Evolutionary conservation across 64 coral and sea anemone genomes (phyloP), one percentile per base, ranked within the genome.

Genomic region (Cladopsammia gracilis): DNA sequence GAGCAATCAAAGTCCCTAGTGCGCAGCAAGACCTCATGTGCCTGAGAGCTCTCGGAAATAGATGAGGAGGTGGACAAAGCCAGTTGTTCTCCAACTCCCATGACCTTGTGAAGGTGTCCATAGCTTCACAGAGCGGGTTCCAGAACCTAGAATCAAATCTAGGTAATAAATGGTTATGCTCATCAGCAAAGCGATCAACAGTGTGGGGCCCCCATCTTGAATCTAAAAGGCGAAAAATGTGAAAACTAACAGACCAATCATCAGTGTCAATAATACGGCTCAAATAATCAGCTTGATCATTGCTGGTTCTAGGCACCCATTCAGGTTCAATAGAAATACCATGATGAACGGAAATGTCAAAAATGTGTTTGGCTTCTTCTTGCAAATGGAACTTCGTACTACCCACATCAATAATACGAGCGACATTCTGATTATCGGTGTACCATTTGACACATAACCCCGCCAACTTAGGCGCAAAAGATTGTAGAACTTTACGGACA

Each of bases 371-470:
- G n/a, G n/a, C n/a, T n/a, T n/a, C n/a, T n/a, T n/a, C n/a, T n/a
- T n/a, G n/a, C n/a, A n/a, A n/a, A n/a, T n/a, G n/a, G n/a, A n/a
- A n/a, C 58, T 90, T 86, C 10, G 1, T 34, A 7, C 76, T 89
- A 45, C 87, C 87, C 43, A 54, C 52, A 13, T 77, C 54, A 13
- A 95, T 9, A 66, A 95, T 90, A 58, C 76, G 25, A 1, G 71
- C 69, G 7, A 90, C 93, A 59, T 90, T 95, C 43, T 95, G 25
- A 25, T 58, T 92, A 19, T 74, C 77, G 1, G 78, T 92, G 51
- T 45, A 25, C 90, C 66, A 85, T 24, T 70, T 58, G 58, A 92
- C 65, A 57, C 6, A 15, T 58, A 75, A 70, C 10, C 25, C 53
- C 10, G 70, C 46, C 1, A 93, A 25, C 10, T 88, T 19, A 10